Percentiles rank a stretch among this genome's conserved stretches.
These are phyloP conservation scores for Apoda limacodes DNA, from an alignment of 2,888 invertebrate genomes.

Conservation along the genomic window DNA sequence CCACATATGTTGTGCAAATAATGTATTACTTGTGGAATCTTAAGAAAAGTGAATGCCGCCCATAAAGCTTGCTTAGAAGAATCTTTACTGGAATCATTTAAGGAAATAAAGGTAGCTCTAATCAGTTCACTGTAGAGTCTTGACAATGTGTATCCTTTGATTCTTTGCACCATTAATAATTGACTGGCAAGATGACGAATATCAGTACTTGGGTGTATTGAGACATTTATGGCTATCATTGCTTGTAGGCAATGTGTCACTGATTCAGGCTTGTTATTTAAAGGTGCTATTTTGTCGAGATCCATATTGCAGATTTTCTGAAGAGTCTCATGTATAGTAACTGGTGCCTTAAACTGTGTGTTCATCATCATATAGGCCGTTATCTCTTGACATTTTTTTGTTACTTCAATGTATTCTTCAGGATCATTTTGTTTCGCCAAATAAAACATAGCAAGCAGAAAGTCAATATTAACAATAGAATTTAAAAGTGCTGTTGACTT, in stretches of 20 bases:
- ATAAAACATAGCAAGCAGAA: constrained; percentile 84
- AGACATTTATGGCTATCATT: constrained; percentile 84
- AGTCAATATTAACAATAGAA: constrained; percentile 77
- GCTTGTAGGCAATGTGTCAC: constrained; percentile 83
- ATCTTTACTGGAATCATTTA: constrained; percentile 87
- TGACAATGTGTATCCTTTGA: constrained; percentile 85
- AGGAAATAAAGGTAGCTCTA: constrained; percentile 88
- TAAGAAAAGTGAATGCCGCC: constrained; percentile 94
- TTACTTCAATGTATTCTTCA: constrained; percentile 73
- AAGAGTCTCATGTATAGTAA: constrained; percentile 70
- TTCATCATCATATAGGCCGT: constrained; percentile 71
- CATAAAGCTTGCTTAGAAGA: constrained; percentile 87
- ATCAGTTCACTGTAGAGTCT: constrained; percentile 91
- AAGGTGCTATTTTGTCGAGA: constrained; percentile 70
- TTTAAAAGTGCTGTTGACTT: constrained; percentile 77
- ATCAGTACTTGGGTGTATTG: constrained; percentile 87
- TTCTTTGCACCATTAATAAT: constrained; percentile 83
- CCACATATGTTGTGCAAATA: constrained; percentile 73
- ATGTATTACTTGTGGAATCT: constrained; percentile 85
- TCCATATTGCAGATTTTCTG: constrained; percentile 73
- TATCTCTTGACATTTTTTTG: constrained; percentile 83
- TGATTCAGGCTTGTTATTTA: constrained; percentile 69
- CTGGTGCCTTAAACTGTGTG: constrained; percentile 64
- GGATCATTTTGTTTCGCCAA: constrained; percentile 85
- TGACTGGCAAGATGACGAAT: constrained; percentile 85